Conservation (phyloP, 2,113 vertebrate genomes). For the Larimichthys polyactis region DNA sequence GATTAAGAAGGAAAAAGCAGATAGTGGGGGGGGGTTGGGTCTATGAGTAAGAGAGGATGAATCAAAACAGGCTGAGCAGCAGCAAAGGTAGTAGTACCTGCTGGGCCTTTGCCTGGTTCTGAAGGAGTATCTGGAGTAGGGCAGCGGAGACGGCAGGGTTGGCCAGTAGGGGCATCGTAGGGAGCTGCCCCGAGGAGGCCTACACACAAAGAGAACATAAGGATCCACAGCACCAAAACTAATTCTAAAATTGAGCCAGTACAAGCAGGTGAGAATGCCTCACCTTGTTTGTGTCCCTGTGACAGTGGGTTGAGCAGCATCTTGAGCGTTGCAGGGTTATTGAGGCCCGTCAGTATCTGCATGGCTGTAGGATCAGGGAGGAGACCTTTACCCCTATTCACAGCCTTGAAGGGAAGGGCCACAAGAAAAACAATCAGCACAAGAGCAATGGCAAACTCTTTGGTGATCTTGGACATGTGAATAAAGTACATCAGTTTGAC, state of each 20-base stretch:
- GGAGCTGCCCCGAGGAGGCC: conserved; percentile 91
- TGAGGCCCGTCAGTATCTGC: conserved; percentile 91
- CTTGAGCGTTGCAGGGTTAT: conserved; percentile 90
- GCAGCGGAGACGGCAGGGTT: conserved; percentile 89
- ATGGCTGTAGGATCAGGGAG: conserved; percentile 92
- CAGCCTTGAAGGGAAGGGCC: conserved; percentile 77
- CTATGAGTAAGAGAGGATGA: conserved; percentile 34
- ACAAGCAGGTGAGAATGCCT: neutral
- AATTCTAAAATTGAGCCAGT: neutral
- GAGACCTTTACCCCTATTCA: conserved; percentile 94
- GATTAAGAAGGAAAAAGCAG: conserved; percentile 59
- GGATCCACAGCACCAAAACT: neutral
- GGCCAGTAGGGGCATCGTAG: conserved; percentile 85
- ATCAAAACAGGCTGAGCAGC: conserved; percentile 16
- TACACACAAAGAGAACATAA: conserved; percentile 58
- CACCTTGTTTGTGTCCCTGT: conserved; percentile 91
- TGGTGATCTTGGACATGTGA: neutral
- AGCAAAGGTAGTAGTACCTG: conserved; percentile 82
- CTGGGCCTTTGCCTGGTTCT: conserved; percentile 88
- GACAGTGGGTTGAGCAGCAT: conserved; percentile 90
- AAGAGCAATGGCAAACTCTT: neutral
- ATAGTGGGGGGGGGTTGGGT: conserved; percentile 7
- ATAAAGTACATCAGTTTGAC: neutral
- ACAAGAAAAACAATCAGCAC: conserved; percentile 1
- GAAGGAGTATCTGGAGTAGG: conserved; percentile 91